Evolutionary conservation across 2,113 vertebrate species (phyloP).

Genomic region (Microtus pennsylvanicus): DNA sequence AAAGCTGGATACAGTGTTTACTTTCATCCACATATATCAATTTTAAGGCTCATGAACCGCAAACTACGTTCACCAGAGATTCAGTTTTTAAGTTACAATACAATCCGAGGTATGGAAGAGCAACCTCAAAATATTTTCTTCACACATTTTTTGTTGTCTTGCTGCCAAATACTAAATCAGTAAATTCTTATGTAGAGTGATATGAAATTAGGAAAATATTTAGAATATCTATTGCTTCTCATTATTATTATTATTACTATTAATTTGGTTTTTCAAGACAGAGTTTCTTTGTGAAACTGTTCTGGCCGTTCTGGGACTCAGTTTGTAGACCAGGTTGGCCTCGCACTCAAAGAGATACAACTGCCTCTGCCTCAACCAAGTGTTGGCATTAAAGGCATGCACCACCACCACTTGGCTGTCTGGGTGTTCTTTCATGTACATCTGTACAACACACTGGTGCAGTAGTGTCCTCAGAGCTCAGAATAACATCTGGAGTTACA

Average conservation of each 20-base stretch:
- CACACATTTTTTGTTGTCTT: not conserved
- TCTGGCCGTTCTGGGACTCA: not conserved
- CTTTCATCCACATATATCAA: not conserved
- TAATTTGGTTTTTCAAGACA: not conserved
- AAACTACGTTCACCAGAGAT: not conserved
- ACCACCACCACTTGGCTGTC: not conserved
- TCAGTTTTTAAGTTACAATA: conserved; percentile 57
- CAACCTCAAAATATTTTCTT: conserved; percentile 31
- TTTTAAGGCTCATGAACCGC: conserved; percentile 50
- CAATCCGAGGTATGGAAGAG: conserved; percentile 50
- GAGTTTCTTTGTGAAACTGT: not conserved
- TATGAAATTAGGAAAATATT: conserved; percentile 30
- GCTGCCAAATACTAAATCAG: conserved; percentile 4
- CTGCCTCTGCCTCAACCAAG: not conserved
- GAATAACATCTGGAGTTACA: not conserved
- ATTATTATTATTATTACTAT: not conserved
- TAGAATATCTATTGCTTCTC: conserved; percentile 17
- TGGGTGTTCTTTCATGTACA: not conserved
- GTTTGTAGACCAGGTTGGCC: not conserved
- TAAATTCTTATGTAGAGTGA: not conserved
- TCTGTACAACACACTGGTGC: not conserved
- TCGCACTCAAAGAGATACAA: not conserved
- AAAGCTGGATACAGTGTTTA: not conserved
- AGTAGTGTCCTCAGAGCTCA: not conserved
- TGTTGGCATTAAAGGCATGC: not conserved